Percentiles rank a stretch among this genome's conserved stretches.
Evolutionary conservation across 2,113 vertebrate genomes (phyloP).

Genomic region (Elephantulus edwardii): DNA sequence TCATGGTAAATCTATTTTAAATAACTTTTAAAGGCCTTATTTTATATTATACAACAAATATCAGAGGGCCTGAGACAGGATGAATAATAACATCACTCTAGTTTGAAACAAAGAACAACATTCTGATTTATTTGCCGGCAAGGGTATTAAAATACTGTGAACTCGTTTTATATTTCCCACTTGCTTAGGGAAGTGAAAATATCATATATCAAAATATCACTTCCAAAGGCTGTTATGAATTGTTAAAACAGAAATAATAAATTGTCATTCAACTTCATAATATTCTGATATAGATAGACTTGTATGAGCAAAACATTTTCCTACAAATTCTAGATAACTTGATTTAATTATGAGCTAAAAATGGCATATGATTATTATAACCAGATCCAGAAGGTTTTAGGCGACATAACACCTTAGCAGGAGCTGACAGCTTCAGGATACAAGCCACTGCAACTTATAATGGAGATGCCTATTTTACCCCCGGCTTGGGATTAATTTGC

Average conservation of each 20-base stretch:
- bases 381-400: neutral
- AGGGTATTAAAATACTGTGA: neutral
- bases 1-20: constrained; percentile 26
- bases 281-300: neutral
- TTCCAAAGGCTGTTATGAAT: neutral
- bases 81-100: constrained; percentile 24
- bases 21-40: constrained; percentile 40
- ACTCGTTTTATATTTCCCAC: neutral
- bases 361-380: neutral
- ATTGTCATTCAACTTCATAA: neutral
- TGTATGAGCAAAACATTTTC: neutral
- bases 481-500: neutral
- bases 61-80: neutral
- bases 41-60: constrained; percentile 37
- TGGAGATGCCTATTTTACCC: neutral
- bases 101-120: neutral
- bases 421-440: neutral
- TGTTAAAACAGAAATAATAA: neutral
- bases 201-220: neutral
- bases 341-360: neutral
- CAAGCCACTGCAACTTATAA: neutral
- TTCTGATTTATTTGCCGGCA: constrained; percentile 28
- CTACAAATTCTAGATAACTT: neutral
- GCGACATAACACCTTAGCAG: neutral
- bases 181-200: neutral